Conservation (phyloP, 2,797 vertebrate genomes). For the Hyperoplus immaculatus region DNA sequence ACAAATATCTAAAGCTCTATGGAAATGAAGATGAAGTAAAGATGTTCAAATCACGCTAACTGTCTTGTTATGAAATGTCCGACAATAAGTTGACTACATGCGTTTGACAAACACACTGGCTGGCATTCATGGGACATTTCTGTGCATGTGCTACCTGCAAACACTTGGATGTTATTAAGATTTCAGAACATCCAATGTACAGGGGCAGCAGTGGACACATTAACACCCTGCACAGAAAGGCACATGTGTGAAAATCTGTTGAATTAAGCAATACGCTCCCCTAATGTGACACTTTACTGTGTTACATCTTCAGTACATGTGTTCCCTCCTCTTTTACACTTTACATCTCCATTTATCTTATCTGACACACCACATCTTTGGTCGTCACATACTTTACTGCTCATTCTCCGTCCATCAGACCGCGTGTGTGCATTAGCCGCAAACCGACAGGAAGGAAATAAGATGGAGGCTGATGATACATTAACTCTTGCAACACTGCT, state of each 20-base stretch:
- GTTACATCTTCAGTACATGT: background rate
- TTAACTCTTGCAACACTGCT: background rate
- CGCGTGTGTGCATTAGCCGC: background rate
- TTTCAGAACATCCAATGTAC: background rate
- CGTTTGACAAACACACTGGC: background rate
- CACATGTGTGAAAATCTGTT: background rate
- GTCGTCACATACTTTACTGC: background rate
- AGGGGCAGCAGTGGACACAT: background rate
- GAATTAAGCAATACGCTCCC: background rate
- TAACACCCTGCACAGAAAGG: background rate
- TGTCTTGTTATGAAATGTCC: background rate
- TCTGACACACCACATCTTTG: conserved; percentile 12
- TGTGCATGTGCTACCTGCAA: background rate
- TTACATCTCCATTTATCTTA: background rate
- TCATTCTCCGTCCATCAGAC: conserved; percentile 37
- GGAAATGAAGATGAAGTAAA: no score
- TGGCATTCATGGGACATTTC: background rate
- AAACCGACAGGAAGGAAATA: conserved; percentile 11
- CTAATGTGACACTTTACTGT: background rate
- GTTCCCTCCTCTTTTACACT: no score
- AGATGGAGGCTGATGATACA: conserved; percentile 3
- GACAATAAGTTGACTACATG: background rate
- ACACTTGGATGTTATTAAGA: background rate
- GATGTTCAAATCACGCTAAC: background rate
- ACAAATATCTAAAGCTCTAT: no score